Base-by-base conservation (phyloP, 2,113 vertebrate species). In the Bothrops jararaca region DNA sequence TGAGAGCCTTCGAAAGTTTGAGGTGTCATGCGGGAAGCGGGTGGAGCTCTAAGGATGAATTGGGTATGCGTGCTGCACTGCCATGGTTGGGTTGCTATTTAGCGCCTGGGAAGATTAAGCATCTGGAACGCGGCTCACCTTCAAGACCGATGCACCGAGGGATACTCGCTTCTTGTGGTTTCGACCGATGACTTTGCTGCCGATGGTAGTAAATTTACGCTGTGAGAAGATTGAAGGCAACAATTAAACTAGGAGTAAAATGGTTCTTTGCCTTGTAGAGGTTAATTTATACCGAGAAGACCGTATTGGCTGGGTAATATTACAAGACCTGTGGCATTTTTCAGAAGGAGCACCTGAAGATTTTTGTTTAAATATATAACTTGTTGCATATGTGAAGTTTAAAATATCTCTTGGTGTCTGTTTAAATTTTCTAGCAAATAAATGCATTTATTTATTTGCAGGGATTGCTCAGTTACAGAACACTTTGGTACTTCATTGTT, bases 361-460 rank as follows among this genome's bases (percentile, higher is more conserved):
- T 80, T 80, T 8, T 1, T 26, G 24, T n/a, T 22, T 12, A 50
- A 39, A 54, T 1, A 22, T 24, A 15, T 20, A 22, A 90, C 54
- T 93, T 90, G 92, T 90, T 90, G 88, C 54, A 39, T 52, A 52
- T 45, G 29, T 26, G 7, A 54, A 80, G 29, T 89, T 92, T 64
- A 24, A 91, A 80, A 89, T 52, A 39, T 45, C 42, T 52, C 10
- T 42, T n/a, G 52, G 39, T 22, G 11, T 1, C 18, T 8, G n/a
- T 10, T 22, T 23, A 29, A 24, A 9, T 57, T 86, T 1, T 7
- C 10, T n/a, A 42, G n/a, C 58, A 53, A 24, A 42, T 52, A 45
- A 22, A 34, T 48, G 11, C 18, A 12, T 52, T 88, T 8, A 10
- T n/a, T 29, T 42, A 39, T 86, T 57, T 89, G 13, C 54, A 1